phyloP scores from a whole-genome alignment of 2,113 vertebrate species.

The Eretmochelys imbricata region DNA sequence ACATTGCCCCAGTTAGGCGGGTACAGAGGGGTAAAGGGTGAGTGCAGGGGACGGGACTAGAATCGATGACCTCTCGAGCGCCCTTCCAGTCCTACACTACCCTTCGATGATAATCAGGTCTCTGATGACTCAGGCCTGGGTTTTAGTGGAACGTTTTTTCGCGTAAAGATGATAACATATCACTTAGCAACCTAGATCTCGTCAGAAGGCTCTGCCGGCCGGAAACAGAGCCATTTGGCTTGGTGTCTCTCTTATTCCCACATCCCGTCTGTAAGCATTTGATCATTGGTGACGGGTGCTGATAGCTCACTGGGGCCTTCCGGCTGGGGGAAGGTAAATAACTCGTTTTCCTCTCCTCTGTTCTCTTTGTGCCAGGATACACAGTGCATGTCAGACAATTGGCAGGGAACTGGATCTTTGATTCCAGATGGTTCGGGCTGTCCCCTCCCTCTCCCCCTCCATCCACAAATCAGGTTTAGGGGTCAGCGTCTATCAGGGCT shows the following conservation, averaged over 20 bases:
- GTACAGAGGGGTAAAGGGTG: background rate
- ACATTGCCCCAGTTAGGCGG: no score
- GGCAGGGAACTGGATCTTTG: background rate
- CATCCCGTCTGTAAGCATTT: background rate
- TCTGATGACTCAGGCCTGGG: background rate
- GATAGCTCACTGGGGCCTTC: background rate
- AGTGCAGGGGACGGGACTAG: no score
- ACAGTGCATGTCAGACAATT: background rate
- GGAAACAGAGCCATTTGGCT: background rate
- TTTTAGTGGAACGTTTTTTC: background rate
- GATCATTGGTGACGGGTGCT: no score
- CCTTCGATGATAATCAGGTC: background rate
- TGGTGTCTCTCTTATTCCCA: background rate
- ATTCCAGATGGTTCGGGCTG: background rate
- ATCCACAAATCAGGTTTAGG: background rate
- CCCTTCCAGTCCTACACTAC: background rate
- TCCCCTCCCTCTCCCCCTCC: no score
- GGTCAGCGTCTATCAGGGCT: background rate
- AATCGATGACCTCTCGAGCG: background rate
- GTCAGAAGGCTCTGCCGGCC: background rate
- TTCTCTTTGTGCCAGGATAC: no score
- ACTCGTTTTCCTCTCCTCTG: background rate
- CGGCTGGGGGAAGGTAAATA: background rate
- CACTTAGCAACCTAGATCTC: background rate
- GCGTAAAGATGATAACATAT: background rate